A percentile compares a stretch with the other conserved stretches of the same genome.
Conservation (phyloP, 1,140 invertebrate species). For the Aplysia californica region DNA sequence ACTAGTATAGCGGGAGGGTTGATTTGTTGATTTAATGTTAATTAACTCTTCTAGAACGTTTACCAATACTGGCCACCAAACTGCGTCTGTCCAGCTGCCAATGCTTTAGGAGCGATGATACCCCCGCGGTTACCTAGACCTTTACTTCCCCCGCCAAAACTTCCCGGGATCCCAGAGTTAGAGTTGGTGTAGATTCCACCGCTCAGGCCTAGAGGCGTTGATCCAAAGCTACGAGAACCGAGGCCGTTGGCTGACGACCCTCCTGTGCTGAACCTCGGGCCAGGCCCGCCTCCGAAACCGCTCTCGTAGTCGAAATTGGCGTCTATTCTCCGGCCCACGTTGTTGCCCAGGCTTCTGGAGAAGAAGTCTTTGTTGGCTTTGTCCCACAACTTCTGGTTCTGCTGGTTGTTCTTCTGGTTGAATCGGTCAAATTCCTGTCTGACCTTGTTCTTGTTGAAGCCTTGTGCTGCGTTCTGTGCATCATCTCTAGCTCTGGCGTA, state of each 20-base stretch:
- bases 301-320: conserved; percentile 2
- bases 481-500: background rate
- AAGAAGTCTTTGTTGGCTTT: background rate
- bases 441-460: background rate
- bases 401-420: background rate
- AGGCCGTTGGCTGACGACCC: background rate
- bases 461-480: background rate
- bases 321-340: background rate
- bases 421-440: conserved; percentile 17
- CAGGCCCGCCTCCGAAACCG: background rate
- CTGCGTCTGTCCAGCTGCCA: background rate
- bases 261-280: background rate
- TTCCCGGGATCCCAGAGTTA: background rate
- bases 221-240: background rate
- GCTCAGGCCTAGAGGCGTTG: background rate
- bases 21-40: no score
- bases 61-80: background rate
- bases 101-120: background rate
- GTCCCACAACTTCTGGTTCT: conserved; percentile 23
- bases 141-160: background rate
- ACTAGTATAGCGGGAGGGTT: no score
- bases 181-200: background rate
- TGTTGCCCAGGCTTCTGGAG: background rate
- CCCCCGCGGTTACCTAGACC: background rate
- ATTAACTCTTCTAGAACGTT: no score